phyloP scores from a whole-genome alignment of 92 coral and sea anemone genomes.

The Pocillopora grandis region DNA sequence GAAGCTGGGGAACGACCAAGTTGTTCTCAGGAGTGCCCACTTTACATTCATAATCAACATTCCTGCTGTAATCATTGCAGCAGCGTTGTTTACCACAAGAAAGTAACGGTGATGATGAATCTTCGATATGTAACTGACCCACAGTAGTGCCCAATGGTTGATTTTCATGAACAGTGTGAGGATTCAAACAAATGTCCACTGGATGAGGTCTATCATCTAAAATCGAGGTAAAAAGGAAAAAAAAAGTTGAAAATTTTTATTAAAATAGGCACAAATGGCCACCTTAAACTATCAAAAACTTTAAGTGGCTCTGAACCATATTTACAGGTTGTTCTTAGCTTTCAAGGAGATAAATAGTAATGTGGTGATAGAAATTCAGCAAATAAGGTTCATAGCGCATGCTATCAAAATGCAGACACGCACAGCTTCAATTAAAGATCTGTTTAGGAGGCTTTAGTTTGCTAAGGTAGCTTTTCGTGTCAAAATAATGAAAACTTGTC shows the following conservation, averaged over 20 bases:
- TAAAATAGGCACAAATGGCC: background rate
- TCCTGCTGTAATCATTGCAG: slow-evolving; percentile 36
- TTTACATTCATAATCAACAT: slow-evolving; percentile 43
- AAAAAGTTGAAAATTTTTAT: background rate
- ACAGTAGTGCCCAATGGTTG: slow-evolving; percentile 52
- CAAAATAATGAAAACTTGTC: no score
- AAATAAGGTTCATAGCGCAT: no score
- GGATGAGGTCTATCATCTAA: slow-evolving; percentile 29
- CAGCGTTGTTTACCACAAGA: slow-evolving; percentile 54
- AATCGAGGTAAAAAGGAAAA: background rate
- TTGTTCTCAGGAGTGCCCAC: slow-evolving; percentile 52
- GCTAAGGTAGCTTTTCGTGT: no score
- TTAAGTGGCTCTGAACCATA: no score
- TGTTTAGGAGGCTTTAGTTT: no score
- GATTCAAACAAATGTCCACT: slow-evolving; percentile 48
- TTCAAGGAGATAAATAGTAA: no score
- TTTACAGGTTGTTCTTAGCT: no score
- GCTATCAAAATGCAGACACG: no score
- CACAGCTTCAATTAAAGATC: no score
- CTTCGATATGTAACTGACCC: slow-evolving; percentile 67
- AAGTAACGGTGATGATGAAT: slow-evolving; percentile 42
- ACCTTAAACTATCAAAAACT: background rate
- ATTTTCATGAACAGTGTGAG: slow-evolving; percentile 60
- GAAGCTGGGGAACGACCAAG: slow-evolving; percentile 6
- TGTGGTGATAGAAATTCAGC: no score